These are phyloP conservation scores for Nezara viridula DNA, from an alignment of 2,888 invertebrate species.

Conservation along the genomic window DNA sequence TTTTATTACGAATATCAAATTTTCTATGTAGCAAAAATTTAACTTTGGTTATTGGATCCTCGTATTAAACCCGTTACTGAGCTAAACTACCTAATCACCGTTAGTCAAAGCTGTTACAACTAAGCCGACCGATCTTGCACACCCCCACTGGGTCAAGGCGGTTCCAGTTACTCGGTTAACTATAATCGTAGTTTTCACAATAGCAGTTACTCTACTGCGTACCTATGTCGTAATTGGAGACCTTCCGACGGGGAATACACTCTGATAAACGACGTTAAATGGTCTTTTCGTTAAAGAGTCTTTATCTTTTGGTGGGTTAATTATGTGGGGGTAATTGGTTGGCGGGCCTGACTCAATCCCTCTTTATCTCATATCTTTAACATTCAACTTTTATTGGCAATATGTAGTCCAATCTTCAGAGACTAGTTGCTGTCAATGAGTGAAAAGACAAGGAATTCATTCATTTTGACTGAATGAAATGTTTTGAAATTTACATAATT, in stretches of 20 bases:
- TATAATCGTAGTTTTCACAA: constrained; percentile 27
- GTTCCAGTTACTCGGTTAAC: constrained; percentile 33
- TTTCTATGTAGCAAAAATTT: too few relatives aligned
- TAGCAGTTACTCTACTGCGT: constrained; percentile 16
- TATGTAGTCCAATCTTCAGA: too few relatives aligned
- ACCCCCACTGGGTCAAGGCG: constrained; percentile 35
- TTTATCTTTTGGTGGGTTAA: neutral
- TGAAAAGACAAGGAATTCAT: too few relatives aligned
- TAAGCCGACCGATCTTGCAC: constrained; percentile 8
- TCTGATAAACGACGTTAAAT: neutral
- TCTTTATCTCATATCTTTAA: neutral
- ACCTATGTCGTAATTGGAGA: neutral
- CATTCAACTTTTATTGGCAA: neutral
- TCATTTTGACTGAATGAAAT: too few relatives aligned
- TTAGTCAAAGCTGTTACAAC: constrained; percentile 17
- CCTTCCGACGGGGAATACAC: constrained; percentile 22
- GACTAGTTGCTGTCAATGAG: neutral
- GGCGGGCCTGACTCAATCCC: neutral
- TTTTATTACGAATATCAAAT: too few relatives aligned
- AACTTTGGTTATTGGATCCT: neutral
- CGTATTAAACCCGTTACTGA: neutral
- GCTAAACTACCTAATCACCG: neutral
- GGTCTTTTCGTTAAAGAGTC: neutral
- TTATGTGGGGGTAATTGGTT: neutral
- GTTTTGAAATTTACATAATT: too few relatives aligned